A percentile compares a stretch with the other conserved stretches of the same genome.
Conservation (phyloP, 2,888 invertebrate genomes). For the Tiphia femorata region DNA sequence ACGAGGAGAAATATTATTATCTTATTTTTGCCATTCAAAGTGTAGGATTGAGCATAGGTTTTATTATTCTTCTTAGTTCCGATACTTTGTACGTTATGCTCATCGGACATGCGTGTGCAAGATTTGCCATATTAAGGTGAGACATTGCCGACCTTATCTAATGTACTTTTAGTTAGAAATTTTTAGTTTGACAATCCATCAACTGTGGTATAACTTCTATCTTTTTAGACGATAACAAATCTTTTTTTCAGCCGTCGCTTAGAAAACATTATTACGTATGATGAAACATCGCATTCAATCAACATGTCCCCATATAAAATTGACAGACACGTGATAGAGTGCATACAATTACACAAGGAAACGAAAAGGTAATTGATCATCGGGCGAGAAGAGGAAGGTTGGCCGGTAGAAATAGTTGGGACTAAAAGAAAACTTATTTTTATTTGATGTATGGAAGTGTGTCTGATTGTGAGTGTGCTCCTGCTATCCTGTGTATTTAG, state of each 20-base stretch:
- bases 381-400: no score
- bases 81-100: neutral
- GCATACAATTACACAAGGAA: conserved; percentile 8
- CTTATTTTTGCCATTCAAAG: neutral
- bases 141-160: no score
- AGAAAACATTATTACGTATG: neutral
- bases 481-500: no score
- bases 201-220: no score
- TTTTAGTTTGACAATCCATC: no score
- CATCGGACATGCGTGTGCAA: neutral
- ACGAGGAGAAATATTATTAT: neutral
- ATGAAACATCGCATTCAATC: neutral
- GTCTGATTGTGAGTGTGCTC: no score
- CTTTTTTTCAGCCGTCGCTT: conserved; percentile 8
- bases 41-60: neutral
- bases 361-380: no score
- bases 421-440: no score
- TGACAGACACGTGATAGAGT: neutral
- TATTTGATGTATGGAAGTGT: no score
- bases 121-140: neutral
- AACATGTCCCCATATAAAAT: neutral
- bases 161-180: no score
- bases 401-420: conserved; percentile 7
- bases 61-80: neutral
- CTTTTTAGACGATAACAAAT: no score